These are phyloP conservation scores for Diaphora mendica DNA, from an alignment of 2,888 invertebrate species.

Conservation along the genomic window DNA sequence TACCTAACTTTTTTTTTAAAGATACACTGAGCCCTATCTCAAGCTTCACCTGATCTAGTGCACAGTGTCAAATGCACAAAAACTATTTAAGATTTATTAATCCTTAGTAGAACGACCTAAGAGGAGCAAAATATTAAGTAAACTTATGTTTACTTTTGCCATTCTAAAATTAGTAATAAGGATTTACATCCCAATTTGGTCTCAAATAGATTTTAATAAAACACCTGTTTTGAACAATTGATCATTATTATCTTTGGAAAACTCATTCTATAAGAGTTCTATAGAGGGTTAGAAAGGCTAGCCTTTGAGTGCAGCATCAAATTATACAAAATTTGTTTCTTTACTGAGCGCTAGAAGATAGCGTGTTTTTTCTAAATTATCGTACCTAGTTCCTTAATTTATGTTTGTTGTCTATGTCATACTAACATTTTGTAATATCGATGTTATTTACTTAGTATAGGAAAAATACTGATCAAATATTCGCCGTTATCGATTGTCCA, in stretches of 20 bases:
- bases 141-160: slow-evolving; percentile 49
- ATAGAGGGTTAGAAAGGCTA: slow-evolving; percentile 2
- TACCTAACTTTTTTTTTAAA: neutral
- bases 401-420: slow-evolving; percentile 27
- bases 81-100: slow-evolving; percentile 36
- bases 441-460: slow-evolving; percentile 16
- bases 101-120: slow-evolving; percentile 45
- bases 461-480: slow-evolving; percentile 29
- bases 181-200: slow-evolving; percentile 27
- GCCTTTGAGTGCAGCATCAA: neutral
- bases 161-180: slow-evolving; percentile 50
- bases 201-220: slow-evolving; percentile 28
- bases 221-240: neutral
- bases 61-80: slow-evolving; percentile 28
- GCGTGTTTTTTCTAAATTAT: slow-evolving; percentile 11
- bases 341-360: slow-evolving; percentile 14
- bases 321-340: neutral
- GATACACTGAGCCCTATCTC: neutral
- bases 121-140: slow-evolving; percentile 46
- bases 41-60: neutral
- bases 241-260: neutral
- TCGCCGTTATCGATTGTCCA: neutral
- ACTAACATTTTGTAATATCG: slow-evolving; percentile 30
- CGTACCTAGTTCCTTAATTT: slow-evolving; percentile 29
- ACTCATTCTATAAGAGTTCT: slow-evolving; percentile 1